Conservation (phyloP, 1,140 invertebrate genomes). For the Drosophila azteca region DNA sequence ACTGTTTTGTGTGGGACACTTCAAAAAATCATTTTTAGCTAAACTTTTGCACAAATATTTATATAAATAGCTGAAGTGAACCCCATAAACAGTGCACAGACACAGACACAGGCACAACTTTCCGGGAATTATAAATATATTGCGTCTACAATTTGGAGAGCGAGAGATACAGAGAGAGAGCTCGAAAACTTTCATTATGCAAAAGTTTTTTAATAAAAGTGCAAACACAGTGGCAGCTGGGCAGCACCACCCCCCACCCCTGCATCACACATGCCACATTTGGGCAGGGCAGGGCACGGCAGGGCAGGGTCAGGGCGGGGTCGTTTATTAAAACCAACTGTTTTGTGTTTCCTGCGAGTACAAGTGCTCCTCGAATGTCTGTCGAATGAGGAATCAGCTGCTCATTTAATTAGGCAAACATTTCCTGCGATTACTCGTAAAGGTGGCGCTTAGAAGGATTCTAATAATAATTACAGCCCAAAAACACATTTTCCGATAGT, state of each 20-base stretch:
- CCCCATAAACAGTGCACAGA: neutral
- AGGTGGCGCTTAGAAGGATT: too few relatives aligned
- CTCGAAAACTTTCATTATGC: constrained; percentile 76
- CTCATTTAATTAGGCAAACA: too few relatives aligned
- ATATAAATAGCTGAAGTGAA: constrained; percentile 62
- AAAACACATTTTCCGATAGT: too few relatives aligned
- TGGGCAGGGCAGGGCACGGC: constrained; percentile 38
- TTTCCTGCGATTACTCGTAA: too few relatives aligned
- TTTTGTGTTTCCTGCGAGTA: constrained; percentile 39
- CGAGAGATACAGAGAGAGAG: constrained; percentile 29
- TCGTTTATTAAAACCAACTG: constrained; percentile 60
- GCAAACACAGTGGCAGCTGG: constrained; percentile 60
- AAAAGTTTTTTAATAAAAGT: constrained; percentile 82
- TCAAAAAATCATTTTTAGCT: constrained; percentile 47
- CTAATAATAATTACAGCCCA: too few relatives aligned
- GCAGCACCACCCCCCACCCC: constrained; percentile 7
- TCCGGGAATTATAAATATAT: constrained; percentile 57
- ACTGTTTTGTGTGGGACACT: neutral
- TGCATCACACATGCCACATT: constrained; percentile 21
- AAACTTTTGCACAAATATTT: constrained; percentile 64
- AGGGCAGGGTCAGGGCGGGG: constrained; percentile 5
- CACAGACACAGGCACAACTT: constrained; percentile 29
- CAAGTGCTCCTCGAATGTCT: neutral
- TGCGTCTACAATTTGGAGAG: constrained; percentile 57
- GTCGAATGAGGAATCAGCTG: too few relatives aligned